A percentile compares a stretch with the other conserved stretches of the same genome.
Conservation (phyloP, 2,113 vertebrate genomes). For the Microtus ochrogaster region DNA sequence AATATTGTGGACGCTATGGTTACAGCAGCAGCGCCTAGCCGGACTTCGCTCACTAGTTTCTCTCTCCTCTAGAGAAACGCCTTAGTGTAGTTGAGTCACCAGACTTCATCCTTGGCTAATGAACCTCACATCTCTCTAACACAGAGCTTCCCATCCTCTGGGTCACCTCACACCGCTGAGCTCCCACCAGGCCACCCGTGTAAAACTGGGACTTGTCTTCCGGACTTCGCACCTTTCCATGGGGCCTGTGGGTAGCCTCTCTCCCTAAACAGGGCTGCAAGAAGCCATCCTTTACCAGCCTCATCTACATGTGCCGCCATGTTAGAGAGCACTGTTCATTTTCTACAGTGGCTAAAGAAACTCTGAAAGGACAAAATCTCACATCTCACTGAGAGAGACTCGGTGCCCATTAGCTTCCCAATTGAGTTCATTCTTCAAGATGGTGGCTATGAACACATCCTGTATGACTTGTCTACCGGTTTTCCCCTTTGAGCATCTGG, state of each 20-base stretch:
- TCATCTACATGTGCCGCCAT: background rate
- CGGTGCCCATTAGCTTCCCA: background rate
- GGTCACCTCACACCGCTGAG: background rate
- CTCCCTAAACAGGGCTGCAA: background rate
- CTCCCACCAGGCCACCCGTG: rapidly evolving
- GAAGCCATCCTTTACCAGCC: background rate
- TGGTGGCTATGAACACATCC: background rate
- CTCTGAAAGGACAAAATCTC: background rate
- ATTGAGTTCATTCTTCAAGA: background rate
- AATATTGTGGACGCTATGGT: background rate
- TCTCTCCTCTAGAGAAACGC: background rate
- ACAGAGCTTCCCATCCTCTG: background rate
- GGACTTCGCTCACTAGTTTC: background rate
- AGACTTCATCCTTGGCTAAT: background rate
- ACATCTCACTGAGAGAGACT: background rate
- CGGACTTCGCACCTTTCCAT: background rate
- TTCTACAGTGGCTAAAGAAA: background rate
- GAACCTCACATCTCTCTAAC: background rate
- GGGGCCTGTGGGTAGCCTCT: background rate
- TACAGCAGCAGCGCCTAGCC: background rate
- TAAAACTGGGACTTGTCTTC: background rate
- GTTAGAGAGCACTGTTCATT: background rate
- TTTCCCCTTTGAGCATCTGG: background rate
- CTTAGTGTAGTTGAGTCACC: background rate
- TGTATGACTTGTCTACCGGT: rapidly evolving